Evolutionary conservation across 2,113 vertebrate genomes (phyloP).

Genomic region (Microcebus jonahi): DNA sequence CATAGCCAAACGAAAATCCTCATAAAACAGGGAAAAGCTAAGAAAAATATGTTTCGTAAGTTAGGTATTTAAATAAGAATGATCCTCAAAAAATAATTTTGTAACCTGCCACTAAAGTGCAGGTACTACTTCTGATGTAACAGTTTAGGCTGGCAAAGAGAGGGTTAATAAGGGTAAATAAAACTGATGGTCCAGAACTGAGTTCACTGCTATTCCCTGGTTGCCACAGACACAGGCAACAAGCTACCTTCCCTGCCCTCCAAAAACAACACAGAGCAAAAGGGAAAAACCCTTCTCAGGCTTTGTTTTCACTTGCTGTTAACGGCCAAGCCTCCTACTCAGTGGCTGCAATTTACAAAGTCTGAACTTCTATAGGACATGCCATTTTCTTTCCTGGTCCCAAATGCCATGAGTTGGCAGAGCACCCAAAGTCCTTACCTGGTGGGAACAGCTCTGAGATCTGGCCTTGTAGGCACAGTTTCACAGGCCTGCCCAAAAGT

Average conservation of each 20-base stretch:
- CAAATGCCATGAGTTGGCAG: neutral
- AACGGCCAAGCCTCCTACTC: neutral
- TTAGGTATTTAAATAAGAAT: slow-evolving; percentile 4
- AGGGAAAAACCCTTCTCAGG: neutral
- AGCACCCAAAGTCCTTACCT: neutral
- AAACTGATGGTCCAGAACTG: neutral
- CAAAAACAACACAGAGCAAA: neutral
- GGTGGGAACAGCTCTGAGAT: neutral
- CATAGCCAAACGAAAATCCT: neutral
- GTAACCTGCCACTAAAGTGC: neutral
- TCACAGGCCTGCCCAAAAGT: neutral
- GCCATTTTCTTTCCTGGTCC: neutral
- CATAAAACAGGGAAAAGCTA: neutral
- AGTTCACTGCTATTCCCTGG: neutral
- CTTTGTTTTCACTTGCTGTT: neutral
- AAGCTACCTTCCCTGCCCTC: neutral
- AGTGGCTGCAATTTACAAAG: neutral
- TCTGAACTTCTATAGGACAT: neutral
- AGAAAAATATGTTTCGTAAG: neutral
- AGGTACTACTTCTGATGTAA: neutral
- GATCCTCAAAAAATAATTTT: neutral
- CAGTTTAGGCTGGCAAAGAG: neutral
- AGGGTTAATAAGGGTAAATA: neutral
- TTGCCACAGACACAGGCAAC: neutral
- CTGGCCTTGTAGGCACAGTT: neutral